Conservation (phyloP, 2,888 invertebrate species). For the Cheilosia scutellata region DNA sequence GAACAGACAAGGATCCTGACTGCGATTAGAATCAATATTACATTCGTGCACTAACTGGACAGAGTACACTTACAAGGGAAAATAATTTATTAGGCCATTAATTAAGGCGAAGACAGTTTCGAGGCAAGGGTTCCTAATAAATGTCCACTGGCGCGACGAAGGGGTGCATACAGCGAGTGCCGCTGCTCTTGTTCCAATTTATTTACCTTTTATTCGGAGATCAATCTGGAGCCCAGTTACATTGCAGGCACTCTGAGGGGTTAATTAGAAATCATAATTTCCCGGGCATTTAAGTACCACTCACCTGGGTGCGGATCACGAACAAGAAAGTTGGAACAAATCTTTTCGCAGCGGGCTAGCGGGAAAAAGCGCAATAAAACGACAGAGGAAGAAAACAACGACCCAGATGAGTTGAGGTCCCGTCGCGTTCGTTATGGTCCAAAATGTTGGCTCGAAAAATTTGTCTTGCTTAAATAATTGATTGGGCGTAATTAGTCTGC, state of each 20-base stretch:
- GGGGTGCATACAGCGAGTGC: conserved; percentile 47
- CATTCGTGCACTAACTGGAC: conserved; percentile 21
- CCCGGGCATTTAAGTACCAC: conserved; percentile 35
- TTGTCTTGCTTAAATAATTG: conserved; percentile 64
- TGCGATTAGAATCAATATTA: conserved; percentile 63
- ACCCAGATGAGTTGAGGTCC: conserved; percentile 27
- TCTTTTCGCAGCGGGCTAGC: conserved; percentile 57
- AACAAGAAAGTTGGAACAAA: conserved; percentile 47
- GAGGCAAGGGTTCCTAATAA: conserved; percentile 31
- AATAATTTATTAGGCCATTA: conserved; percentile 62
- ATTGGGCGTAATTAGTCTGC: conserved; percentile 49
- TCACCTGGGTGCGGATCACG: conserved; percentile 55
- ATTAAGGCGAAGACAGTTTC: conserved; percentile 61
- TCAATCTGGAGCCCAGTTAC: conserved; percentile 36
- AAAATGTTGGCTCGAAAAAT: conserved; percentile 48
- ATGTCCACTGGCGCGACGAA: conserved; percentile 42
- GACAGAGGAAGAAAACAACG: conserved; percentile 8
- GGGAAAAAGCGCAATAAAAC: conserved; percentile 36
- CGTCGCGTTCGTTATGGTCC: conserved; percentile 49
- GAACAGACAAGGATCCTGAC: conserved; percentile 57
- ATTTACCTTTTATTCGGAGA: conserved; percentile 42
- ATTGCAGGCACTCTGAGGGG: conserved; percentile 50
- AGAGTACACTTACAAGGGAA: neutral
- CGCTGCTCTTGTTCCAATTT: conserved; percentile 68
- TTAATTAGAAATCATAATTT: conserved; percentile 72